A percentile compares a stretch with the other conserved stretches of the same genome.
Conservation (phyloP, 2,888 invertebrate species). For the Nomada fucata region DNA sequence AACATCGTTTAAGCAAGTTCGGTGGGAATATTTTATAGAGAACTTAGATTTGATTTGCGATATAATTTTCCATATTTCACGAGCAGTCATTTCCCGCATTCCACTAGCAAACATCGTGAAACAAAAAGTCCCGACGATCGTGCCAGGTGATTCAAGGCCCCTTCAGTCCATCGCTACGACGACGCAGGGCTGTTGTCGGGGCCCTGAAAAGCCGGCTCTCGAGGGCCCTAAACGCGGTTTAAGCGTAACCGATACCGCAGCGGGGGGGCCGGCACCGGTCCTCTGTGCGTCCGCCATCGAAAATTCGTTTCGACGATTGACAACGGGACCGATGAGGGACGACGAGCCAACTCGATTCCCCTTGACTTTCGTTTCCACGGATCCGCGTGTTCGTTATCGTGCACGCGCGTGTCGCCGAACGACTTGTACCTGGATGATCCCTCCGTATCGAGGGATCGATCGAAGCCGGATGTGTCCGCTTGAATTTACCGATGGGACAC, state of each 20-base stretch:
- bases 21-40: no score
- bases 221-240: constrained; percentile 81
- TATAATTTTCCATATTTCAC: neutral
- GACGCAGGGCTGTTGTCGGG: constrained; percentile 52
- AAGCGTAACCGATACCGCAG: constrained; percentile 83
- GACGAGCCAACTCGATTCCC: constrained; percentile 32
- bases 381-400: constrained; percentile 48
- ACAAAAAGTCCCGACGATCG: constrained; percentile 28
- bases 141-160: constrained; percentile 19
- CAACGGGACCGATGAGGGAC: constrained; percentile 54
- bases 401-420: constrained; percentile 48
- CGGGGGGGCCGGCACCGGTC: constrained; percentile 75
- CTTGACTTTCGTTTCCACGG: constrained; percentile 28
- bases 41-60: neutral
- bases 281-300: constrained; percentile 47
- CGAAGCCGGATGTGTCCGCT: constrained; percentile 33
- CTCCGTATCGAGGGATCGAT: constrained; percentile 39
- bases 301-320: constrained; percentile 63
- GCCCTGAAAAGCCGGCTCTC: constrained; percentile 64
- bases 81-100: constrained; percentile 21
- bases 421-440: constrained; percentile 41
- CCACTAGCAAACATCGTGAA: constrained; percentile 4
- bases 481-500: constrained; percentile 43
- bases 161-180: constrained; percentile 31
- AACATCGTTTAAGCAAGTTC: no score